phyloP scores from a whole-genome alignment of 1,140 invertebrate genomes.

The Samia ricini region DNA sequence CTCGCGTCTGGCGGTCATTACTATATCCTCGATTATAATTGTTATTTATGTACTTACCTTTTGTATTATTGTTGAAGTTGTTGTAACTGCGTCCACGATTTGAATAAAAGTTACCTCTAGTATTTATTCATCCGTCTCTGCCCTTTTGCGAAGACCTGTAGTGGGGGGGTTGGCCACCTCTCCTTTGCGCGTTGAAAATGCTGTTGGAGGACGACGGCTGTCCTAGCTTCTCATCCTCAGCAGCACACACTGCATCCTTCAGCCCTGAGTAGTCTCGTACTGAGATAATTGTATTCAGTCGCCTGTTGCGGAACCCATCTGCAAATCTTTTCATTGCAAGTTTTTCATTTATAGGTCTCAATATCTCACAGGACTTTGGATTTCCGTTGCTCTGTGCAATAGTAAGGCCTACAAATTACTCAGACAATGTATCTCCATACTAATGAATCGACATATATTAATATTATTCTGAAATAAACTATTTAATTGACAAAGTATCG shows the following conservation, averaged over 20 bases:
- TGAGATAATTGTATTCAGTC: conserved; percentile 17
- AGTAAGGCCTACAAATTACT: conserved; percentile 5
- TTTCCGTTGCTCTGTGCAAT: conserved; percentile 4
- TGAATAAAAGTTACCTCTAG: neutral
- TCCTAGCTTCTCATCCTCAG: conserved; percentile 14
- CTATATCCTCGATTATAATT: conserved; percentile 1
- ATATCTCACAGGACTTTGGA: conserved; percentile 2
- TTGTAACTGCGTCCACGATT: neutral
- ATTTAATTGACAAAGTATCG: neutral
- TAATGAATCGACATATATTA: conserved; percentile 2
- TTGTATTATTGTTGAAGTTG: neutral
- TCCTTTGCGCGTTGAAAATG: neutral
- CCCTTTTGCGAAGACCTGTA: conserved; percentile 2
- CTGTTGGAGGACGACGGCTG: neutral
- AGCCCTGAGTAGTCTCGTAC: conserved; percentile 9
- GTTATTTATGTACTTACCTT: conserved; percentile 4
- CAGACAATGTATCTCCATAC: neutral
- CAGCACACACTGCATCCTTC: conserved; percentile 16
- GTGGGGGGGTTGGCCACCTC: neutral
- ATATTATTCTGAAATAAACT: conserved; percentile 5
- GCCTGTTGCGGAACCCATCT: conserved; percentile 17
- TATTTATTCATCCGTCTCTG: neutral
- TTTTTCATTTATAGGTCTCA: conserved; percentile 20
- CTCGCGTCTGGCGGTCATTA: neutral
- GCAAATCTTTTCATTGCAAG: conserved; percentile 19